Conservation (phyloP, 2,113 vertebrate species). For the Orycteropus afer region DNA sequence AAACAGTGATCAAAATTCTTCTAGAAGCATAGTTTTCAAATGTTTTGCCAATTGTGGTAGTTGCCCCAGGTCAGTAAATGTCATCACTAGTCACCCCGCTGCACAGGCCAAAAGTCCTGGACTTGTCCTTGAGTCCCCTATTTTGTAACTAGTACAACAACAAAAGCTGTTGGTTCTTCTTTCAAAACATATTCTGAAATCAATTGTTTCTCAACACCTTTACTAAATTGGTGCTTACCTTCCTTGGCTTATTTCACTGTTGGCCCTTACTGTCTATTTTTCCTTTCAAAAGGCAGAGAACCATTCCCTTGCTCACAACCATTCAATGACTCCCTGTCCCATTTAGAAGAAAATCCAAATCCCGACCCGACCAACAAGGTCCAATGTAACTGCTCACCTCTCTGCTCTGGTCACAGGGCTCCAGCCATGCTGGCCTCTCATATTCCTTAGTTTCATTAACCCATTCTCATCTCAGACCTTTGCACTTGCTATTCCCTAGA, state of each 20-base stretch:
- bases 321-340: background rate
- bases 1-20: background rate
- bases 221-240: no score
- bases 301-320: background rate
- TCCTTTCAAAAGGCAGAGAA: constrained; percentile 6
- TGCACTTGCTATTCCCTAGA: background rate
- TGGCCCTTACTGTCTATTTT: background rate
- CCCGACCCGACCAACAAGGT: background rate
- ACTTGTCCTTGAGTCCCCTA: background rate
- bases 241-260: background rate
- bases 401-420: background rate
- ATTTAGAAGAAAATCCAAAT: background rate
- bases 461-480: background rate
- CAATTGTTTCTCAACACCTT: background rate
- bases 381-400: no score
- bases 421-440: background rate
- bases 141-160: background rate
- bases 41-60: background rate
- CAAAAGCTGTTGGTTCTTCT: background rate
- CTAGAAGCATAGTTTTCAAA: background rate
- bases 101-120: background rate
- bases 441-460: background rate
- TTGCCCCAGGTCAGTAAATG: background rate
- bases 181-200: background rate
- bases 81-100: background rate